These are phyloP conservation scores for Endomychus coccineus DNA, from an alignment of 2,888 invertebrate genomes.

Conservation along the genomic window DNA sequence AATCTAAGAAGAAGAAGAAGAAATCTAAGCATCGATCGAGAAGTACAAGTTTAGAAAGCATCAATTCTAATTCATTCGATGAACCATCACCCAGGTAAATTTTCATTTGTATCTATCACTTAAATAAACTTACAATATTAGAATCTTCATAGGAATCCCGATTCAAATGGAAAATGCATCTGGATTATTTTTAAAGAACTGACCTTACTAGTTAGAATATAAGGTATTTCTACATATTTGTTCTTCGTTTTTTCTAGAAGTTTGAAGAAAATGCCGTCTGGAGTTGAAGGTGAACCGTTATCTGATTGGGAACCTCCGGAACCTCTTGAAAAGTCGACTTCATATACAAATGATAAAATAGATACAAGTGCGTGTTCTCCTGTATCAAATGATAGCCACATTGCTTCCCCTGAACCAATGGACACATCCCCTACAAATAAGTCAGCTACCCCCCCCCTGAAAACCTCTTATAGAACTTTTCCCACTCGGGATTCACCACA, in stretches of 20 bases:
- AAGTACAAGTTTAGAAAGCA: conserved; percentile 60
- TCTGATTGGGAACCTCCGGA: conserved; percentile 36
- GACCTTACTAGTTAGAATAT: too few species aligned
- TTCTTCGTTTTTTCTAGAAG: too few species aligned
- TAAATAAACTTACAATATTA: too few species aligned
- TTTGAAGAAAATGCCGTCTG: conserved; percentile 17
- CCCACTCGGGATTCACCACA: conserved; percentile 56
- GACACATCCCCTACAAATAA: conserved; percentile 37
- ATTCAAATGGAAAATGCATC: too few species aligned
- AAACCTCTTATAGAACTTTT: conserved; percentile 30
- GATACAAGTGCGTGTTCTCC: conserved; percentile 41
- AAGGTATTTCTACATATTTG: conserved; percentile 4
- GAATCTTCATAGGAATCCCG: too few species aligned
- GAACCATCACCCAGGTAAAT: conserved; percentile 28
- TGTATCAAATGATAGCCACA: conserved; percentile 42
- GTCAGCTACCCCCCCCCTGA: conserved; percentile 45
- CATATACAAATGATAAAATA: conserved; percentile 27
- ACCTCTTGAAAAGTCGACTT: conserved; percentile 27
- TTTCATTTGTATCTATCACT: too few species aligned
- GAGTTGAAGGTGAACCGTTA: conserved; percentile 30
- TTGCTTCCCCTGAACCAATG: conserved; percentile 38
- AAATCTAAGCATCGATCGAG: conserved; percentile 60
- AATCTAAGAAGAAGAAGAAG: conserved; percentile 65
- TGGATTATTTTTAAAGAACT: too few species aligned
- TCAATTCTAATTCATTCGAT: conserved; percentile 47